Base-by-base conservation (phyloP, 2,113 vertebrate species). In the Pomatorhinus ruficollis region DNA sequence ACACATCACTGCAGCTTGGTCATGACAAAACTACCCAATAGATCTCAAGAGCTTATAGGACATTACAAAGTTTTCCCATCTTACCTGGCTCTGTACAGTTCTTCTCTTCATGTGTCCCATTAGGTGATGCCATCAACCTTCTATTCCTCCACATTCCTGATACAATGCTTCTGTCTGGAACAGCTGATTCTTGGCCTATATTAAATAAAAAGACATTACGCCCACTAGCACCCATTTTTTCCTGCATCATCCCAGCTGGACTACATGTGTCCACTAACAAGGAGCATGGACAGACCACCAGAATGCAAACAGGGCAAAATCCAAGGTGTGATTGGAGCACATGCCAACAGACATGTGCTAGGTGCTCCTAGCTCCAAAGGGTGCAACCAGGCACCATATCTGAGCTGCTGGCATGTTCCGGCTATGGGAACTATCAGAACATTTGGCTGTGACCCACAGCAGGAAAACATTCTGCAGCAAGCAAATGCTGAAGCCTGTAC, bases 61-160 rank as follows among this genome's bases (percentile, higher is more conserved):
- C 12, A 82, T 9, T 1, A 4, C 16, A 25, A 86, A 66, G 60
- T 40, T 65, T 65, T 25, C 12, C 11, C 20, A 37, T 65, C 97
- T 97, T 97, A 99, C 99, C 99, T 90, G 99, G 99, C 12, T 98
- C 98, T 24, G 99, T 99, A 97, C 99, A 99, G 96, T 99, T 99
- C 98, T 98, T 99, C n/a, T 93, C 74, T 83, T 93, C 53, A 10
- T 96, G 97, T 3, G 99, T 99, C 52, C 90, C 97, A 15, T 99
- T 99, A 89, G 97, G 91, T 4, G 74, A 87, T 15, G 98, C 98
- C 99, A 99, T 99, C 85, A 99, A 95, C 94, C 96, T 98, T 88
- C 99, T 97, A 79, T 97, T 98, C 50, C 98, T 98, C 99, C 99
- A 99, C n/a, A 92, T 90, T 47, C 98, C 98, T 49, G 96, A 91